Evolutionary conservation across 2,113 vertebrate genomes (phyloP).

Genomic region (Eolophus roseicapilla): DNA sequence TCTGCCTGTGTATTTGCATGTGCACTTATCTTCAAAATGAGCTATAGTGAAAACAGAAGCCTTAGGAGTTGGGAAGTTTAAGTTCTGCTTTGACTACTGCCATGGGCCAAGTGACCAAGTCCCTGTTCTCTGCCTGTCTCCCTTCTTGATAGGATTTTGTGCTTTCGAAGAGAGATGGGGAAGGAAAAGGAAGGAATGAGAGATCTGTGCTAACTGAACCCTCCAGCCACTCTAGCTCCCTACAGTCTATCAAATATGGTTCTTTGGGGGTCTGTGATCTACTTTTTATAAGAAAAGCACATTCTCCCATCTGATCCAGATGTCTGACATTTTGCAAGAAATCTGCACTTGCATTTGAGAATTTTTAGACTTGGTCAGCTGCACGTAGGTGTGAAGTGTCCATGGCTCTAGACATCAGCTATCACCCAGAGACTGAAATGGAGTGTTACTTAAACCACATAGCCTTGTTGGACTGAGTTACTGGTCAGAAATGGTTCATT

Average conservation of each 20-base stretch:
- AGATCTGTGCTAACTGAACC: not conserved
- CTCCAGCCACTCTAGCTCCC: not conserved
- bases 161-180: not conserved
- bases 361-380: not conserved
- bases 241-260: fast-evolving
- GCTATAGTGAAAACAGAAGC: not conserved
- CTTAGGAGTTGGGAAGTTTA: fast-evolving
- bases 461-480: not conserved
- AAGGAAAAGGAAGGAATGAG: not conserved
- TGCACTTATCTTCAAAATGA: not conserved
- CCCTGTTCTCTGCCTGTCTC: not conserved
- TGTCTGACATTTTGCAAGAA: not conserved
- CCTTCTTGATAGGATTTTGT: not conserved
- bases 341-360: not conserved
- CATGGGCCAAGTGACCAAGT: not conserved
- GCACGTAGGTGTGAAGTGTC: fast-evolving
- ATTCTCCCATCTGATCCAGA: not conserved
- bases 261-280: fast-evolving
- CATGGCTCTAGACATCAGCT: not conserved
- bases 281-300: not conserved
- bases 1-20: not conserved
- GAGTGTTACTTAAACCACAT: not conserved
- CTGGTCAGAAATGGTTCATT: not conserved
- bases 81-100: not conserved
- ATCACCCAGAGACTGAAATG: not conserved